A percentile compares a stretch with the other conserved stretches of the same genome.
These are phyloP conservation scores for Temnothorax longispinosus DNA, from an alignment of 1,140 invertebrate genomes.

Conservation along the genomic window DNA sequence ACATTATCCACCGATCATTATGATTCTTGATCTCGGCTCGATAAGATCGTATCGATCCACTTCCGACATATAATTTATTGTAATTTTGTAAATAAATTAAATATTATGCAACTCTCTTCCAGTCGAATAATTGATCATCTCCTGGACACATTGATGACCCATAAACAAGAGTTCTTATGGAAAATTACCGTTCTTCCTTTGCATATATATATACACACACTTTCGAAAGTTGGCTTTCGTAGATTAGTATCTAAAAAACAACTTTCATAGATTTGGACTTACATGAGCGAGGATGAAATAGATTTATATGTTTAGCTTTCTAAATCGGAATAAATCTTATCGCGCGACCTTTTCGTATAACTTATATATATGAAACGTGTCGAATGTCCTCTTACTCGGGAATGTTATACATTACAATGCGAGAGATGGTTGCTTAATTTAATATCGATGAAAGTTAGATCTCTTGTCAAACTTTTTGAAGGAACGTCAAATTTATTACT, in stretches of 20 bases:
- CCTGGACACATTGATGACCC: not conserved
- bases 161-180: not conserved
- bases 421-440: not conserved
- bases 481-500: not conserved
- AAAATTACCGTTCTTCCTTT: not conserved
- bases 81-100: constrained; percentile 67
- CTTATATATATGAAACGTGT: not conserved
- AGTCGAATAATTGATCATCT: not conserved
- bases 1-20: not conserved
- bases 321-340: constrained; percentile 6
- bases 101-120: not conserved
- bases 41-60: constrained; percentile 30
- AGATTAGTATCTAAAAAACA: not conserved
- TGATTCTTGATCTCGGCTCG: not conserved
- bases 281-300: not conserved
- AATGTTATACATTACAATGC: not conserved
- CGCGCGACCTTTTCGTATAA: not conserved
- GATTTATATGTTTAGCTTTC: constrained; percentile 17
- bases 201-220: not conserved
- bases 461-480: not conserved
- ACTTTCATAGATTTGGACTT: not conserved
- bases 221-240: not conserved
- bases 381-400: not conserved
- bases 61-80: constrained; percentile 59
- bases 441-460: not conserved